Evolutionary conservation across 2,888 invertebrate genomes (phyloP), one percentile per base, ranked within the genome.

Genomic region (Pristionchus arcanus): DNA sequence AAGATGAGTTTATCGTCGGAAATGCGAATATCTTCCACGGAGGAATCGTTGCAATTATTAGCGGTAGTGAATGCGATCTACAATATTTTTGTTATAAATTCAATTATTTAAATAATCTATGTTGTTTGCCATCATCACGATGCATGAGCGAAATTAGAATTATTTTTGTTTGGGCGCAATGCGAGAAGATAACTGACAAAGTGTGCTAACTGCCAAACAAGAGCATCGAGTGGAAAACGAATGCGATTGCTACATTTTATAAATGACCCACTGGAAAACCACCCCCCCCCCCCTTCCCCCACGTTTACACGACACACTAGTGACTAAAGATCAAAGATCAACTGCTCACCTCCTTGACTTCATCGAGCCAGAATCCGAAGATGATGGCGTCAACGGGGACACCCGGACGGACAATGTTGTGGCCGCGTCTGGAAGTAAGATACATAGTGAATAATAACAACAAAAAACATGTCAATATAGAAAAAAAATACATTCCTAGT

Each of bases 331-430:
- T 85, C 55, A 85, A 31, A 55, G 59, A 49, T 53, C 42, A 59
- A 49, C 42, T 49, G 21, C 81, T 49, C 7, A 89, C 89, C 59
- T 89, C 89, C 37, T 81, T 42, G 25, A 94, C 93, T 90, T 94
- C 92, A 91, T 95, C 94, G 37, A 94, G 81, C 90, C 92, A 93
- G 90, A 92, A 92, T 2, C 94, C 94, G 81, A 94, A 94, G 31
- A 94, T 87, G 1, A 94, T 93, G 25, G 94, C 91, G 16, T 91
- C 90, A 4, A 94, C 93, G 19, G 66, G 59, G 15, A 90, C 90
- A 83, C 94, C 91, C 13, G 94, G 93, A 42, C 92, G 91, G 0
- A 94, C 94, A 37, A 94, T 91, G 66, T 91, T 90, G 3, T 21
- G 2, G n/a, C 81, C 81, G n/a, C 81, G 49, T 34, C 53, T 88